These are phyloP conservation scores for Homalodisca vitripennis DNA, from an alignment of 1,140 invertebrate species.

Conservation along the genomic window DNA sequence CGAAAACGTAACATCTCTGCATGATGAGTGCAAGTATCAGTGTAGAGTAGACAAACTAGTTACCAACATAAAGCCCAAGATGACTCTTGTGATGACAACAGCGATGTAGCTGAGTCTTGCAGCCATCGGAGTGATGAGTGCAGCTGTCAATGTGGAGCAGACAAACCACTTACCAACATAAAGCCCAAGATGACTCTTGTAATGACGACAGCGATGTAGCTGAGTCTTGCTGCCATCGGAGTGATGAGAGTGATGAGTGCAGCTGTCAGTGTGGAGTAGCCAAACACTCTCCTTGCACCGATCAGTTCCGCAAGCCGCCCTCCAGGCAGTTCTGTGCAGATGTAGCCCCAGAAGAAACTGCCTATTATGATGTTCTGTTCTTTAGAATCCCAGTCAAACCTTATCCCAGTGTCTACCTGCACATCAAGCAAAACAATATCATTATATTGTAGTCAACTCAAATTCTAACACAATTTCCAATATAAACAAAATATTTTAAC, in stretches of 20 bases:
- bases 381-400: constrained; percentile 67
- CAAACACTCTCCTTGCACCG: constrained; percentile 80
- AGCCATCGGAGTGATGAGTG: too few species aligned
- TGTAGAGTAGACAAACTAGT: too few species aligned
- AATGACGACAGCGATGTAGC: constrained; percentile 60
- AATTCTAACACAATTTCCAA: too few species aligned
- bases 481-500: too few species aligned
- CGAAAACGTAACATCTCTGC: too few species aligned
- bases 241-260: constrained; percentile 80
- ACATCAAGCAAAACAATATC: too few species aligned
- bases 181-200: constrained; percentile 69
- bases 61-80: too few species aligned
- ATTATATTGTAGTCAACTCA: too few species aligned
- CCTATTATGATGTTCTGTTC: constrained; percentile 78
- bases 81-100: too few species aligned
- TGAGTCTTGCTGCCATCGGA: constrained; percentile 65
- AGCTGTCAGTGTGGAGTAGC: constrained; percentile 78
- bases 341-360: constrained; percentile 89
- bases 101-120: too few species aligned
- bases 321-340: constrained; percentile 84
- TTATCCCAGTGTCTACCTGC: constrained; percentile 37
- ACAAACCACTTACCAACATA: constrained; percentile 60
- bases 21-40: too few species aligned
- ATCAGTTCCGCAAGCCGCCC: constrained; percentile 79
- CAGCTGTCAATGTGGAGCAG: too few species aligned